A percentile compares a stretch with the other conserved stretches of the same genome.
These are phyloP conservation scores for Marcusenius ussheri DNA, from an alignment of 2,113 vertebrate genomes.

Conservation along the genomic window DNA sequence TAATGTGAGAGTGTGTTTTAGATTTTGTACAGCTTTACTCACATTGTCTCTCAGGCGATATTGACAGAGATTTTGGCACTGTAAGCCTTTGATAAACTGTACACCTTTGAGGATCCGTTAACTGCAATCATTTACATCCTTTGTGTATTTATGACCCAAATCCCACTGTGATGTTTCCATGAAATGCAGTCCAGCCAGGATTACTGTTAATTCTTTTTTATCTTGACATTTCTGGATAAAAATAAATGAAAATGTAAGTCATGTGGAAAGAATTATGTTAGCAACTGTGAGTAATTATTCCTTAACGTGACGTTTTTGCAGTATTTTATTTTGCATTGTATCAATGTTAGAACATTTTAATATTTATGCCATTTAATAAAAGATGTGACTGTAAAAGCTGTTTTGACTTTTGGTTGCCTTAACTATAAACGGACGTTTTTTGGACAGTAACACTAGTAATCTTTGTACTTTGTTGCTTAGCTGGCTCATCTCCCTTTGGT, in stretches of 20 bases:
- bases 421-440: neutral
- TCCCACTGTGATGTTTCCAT: neutral
- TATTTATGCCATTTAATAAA: slow-evolving; percentile 13
- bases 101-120: neutral
- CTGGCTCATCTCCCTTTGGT: neutral
- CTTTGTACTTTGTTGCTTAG: neutral
- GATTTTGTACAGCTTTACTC: neutral
- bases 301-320: neutral
- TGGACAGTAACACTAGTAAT: neutral
- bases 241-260: neutral
- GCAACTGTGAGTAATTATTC: neutral
- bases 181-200: neutral
- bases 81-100: neutral
- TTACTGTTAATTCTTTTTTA: neutral
- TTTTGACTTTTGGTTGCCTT: neutral
- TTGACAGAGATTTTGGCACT: neutral
- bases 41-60: neutral
- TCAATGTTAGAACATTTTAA: slow-evolving; percentile 4
- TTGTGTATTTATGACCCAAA: neutral
- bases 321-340: slow-evolving; percentile 7
- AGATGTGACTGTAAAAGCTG: neutral
- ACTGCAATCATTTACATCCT: neutral
- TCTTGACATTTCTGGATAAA: neutral
- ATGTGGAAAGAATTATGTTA: neutral
- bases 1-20: neutral